Base-by-base conservation (phyloP, 2,797 vertebrate genomes). In the Sebastes hubbsi region DNA sequence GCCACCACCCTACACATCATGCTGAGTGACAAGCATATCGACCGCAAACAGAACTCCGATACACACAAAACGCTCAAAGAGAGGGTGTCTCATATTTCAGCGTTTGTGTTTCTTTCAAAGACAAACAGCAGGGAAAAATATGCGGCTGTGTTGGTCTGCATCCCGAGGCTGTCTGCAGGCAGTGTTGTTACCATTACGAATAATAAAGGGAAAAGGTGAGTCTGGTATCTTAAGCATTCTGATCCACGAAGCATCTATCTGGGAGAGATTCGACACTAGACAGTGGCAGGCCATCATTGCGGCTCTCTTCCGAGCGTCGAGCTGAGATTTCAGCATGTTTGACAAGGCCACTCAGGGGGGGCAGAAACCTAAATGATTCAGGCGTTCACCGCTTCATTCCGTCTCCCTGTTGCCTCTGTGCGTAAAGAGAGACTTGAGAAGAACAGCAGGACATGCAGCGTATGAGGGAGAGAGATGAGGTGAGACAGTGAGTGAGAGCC, bases 351-450 rank as follows among this genome's bases (percentile, higher is more conserved):
- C 82, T 77, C 69, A 11, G 32, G 54, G 25, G 24, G 29, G 34
- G 46, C 12, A 34, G 68, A 59, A 62, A 73, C 63, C 81, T 77
- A 87, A 86, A 87, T 86, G 82, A 89, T 90, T 88, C 70, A 88
- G 78, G 59, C 62, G n/a, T 64, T 75, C 62, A 75, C 75, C 14
- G 13, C 71, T 72, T 86, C 25, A 2, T 82, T 52, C 78, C 38
- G 22, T 85, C 65, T 80, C 68, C 71, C 76, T 34, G 8, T 63
- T 73, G 72, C 34, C 55, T 80, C 59, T 52, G 29, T 78, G 69
- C 12, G 32, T 65, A 82, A 52, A 78, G 59, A 58, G 65, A 69
- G 61, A 64, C 34, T 59, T 14, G 56, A 81, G 82, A 77, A 61
- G 77, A 85, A 82, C 66, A 65, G 81, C 61, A 9, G 80, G 64